These are phyloP conservation scores for Nipponia nippon DNA, from an alignment of 2,113 vertebrate species.

Conservation along the genomic window DNA sequence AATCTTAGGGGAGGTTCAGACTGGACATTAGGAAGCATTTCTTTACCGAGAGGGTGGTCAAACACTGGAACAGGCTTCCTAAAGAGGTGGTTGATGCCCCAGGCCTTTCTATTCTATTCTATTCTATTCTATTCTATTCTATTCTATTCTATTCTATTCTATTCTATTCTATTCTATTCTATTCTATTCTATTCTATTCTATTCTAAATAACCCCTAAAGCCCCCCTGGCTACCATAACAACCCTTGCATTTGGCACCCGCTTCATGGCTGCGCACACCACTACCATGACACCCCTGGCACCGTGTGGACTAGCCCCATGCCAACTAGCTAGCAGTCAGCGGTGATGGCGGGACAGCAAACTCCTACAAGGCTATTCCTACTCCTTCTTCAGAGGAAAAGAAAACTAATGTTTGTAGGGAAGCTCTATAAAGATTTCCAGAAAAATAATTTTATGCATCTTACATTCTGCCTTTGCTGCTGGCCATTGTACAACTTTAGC, in stretches of 20 bases:
- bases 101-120: background rate
- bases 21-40: background rate
- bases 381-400: background rate
- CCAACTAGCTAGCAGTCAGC: too few relatives aligned
- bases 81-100: background rate
- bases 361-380: background rate
- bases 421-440: background rate
- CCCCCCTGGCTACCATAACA: background rate
- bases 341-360: background rate
- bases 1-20: background rate
- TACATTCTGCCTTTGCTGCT: background rate
- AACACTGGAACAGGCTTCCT: background rate
- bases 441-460: background rate
- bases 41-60: background rate
- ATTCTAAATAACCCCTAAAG: background rate
- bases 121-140: background rate
- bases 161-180: background rate
- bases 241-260: background rate
- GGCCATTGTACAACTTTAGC: background rate
- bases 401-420: background rate
- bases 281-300: fast-evolving
- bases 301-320: background rate
- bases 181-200: background rate
- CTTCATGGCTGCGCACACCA: background rate
- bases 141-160: background rate